Evolutionary conservation across 2,888 invertebrate species (phyloP).

Genomic region (Phortica magna): DNA sequence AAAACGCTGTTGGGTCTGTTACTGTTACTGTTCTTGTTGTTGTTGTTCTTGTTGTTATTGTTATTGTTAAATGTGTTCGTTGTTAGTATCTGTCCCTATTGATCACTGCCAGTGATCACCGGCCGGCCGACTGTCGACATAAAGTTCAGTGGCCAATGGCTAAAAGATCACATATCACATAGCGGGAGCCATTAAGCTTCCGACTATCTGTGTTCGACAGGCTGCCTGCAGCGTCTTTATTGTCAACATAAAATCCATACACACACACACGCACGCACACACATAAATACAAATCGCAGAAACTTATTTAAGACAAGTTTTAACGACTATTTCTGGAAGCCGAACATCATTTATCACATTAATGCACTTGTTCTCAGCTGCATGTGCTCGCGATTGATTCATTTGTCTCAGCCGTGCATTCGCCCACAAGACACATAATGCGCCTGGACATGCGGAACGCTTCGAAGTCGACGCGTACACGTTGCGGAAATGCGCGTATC

Average conservation of each 20-base stretch:
- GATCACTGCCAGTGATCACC: background rate
- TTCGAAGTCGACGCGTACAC: background rate
- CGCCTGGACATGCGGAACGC: background rate
- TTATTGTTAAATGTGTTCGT: background rate
- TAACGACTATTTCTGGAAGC: conserved; percentile 13
- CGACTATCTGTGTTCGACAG: background rate
- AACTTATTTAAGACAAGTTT: background rate
- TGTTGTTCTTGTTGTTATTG: background rate
- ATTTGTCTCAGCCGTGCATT: background rate
- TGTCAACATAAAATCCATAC: conserved; percentile 10
- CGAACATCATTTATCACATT: conserved; percentile 25
- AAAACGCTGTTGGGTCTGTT: conserved; percentile 19
- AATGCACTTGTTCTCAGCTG: background rate
- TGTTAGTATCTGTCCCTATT: too few relatives aligned
- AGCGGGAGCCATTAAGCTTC: conserved; percentile 10
- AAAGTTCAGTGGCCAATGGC: conserved; percentile 31
- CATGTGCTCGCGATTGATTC: background rate
- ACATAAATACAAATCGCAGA: background rate
- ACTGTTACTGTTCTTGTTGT: background rate
- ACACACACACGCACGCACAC: background rate
- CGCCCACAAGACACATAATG: background rate
- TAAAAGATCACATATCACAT: conserved; percentile 16
- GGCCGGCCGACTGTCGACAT: background rate
- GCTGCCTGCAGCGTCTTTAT: conserved; percentile 4
- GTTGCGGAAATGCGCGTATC: conserved; percentile 25